Base-by-base conservation (phyloP, 2,888 invertebrate species). In the Crocallis elinguaria region DNA sequence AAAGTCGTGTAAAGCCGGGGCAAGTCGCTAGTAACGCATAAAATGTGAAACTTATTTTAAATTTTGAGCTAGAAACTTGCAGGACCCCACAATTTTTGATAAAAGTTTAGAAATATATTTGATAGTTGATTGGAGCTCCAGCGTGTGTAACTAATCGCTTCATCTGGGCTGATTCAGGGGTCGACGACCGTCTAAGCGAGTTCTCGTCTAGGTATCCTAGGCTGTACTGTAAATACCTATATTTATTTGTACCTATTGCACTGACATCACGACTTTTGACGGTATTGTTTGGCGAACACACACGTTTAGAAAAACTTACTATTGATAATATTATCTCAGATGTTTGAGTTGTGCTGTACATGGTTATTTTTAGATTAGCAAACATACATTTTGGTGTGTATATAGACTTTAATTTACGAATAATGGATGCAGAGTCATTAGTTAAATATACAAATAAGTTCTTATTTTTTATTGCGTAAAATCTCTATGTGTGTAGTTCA, bases 111-210 rank as follows among this genome's bases (percentile, higher is more conserved):
- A 32, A 55, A 32, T 19, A 48, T 55, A 50, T 60, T 57, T 30
- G 41, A 45, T 57, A 55, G 55, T 48, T 45, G 52, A 50, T 44
- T 53, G 50, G 45, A 44, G 52, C 12, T 17, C 19, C 42, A 53
- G 41, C 58, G 61, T 57, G 63, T 59, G 63, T 57, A 53, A 54
- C 59, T 64, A 62, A 62, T 64, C 39, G 60, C 30, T 54, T 39
- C 48, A 53, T 51, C 49, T 35, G 44, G 38, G 48, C 33, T 49
- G 63, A 50, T 35, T 49, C 50, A 48, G 49, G 29, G 62, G 56
- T 55, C 60, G 46, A 14, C 27, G 62, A 48, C 57, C 62, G 55
- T 53, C 48, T 51, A 49, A 48, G 49, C 57, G 55, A 62, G 57
- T 30, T 55, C 57, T 57, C 51, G 64, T 56, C 62, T 62, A 60